These are phyloP conservation scores for Heliangelus exortis DNA, from an alignment of 2,797 vertebrate species.

Conservation along the genomic window DNA sequence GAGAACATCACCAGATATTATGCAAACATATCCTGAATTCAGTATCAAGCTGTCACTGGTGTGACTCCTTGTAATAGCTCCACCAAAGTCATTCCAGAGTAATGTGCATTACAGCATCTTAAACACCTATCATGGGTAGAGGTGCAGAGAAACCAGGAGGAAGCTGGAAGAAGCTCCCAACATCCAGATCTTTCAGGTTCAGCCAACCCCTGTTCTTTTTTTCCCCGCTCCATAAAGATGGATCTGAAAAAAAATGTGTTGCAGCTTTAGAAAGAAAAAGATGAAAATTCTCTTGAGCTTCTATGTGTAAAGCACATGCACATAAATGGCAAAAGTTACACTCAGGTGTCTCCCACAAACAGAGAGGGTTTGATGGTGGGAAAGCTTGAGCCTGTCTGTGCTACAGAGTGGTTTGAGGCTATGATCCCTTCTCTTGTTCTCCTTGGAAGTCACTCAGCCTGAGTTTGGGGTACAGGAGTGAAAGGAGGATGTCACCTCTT, in stretches of 20 bases:
- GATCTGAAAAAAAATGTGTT: neutral
- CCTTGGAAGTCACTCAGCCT: neutral
- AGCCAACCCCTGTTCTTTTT: neutral
- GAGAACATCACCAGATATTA: conserved; percentile 46
- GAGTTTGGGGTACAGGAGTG: neutral
- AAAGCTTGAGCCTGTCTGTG: neutral
- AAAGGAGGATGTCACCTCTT: neutral
- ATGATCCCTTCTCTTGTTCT: neutral
- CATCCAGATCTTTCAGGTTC: neutral
- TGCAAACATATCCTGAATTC: conserved; percentile 58
- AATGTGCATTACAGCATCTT: conserved; percentile 37
- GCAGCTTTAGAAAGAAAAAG: neutral
- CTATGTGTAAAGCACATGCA: neutral
- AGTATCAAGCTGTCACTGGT: conserved; percentile 54
- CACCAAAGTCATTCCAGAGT: conserved; percentile 50
- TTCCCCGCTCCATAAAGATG: neutral
- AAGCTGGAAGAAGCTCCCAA: neutral
- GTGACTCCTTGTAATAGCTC: conserved; percentile 50
- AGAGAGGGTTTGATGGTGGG: neutral
- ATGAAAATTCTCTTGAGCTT: neutral
- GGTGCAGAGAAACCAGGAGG: neutral
- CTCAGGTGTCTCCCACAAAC: neutral
- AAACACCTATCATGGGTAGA: conserved; percentile 26
- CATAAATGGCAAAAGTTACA: neutral
- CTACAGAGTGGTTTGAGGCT: neutral